These are phyloP conservation scores for Tinamus guttatus DNA, from an alignment of 2,113 vertebrate genomes.

Conservation along the genomic window DNA sequence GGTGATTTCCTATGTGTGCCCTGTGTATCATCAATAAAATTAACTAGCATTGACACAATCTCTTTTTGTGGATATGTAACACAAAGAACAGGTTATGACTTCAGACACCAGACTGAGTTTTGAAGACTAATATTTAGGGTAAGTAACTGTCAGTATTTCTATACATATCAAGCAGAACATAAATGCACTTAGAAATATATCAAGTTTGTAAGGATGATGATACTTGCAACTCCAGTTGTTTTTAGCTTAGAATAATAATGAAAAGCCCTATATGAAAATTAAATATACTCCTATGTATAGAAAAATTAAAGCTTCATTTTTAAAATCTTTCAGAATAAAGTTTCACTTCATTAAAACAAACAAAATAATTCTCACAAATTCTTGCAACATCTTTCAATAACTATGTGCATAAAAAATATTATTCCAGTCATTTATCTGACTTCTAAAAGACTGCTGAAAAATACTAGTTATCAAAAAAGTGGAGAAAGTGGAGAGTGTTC, in stretches of 20 bases:
- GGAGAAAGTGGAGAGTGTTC: not conserved
- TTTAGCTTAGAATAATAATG: not conserved
- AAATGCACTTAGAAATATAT: not conserved
- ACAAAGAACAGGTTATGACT: not conserved
- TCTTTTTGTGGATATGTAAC: not conserved
- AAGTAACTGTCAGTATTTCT: not conserved
- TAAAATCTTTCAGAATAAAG: not conserved
- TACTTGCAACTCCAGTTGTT: not conserved
- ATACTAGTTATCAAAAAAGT: not conserved
- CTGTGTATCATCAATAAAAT: not conserved
- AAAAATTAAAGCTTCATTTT: not conserved
- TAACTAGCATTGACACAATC: not conserved
- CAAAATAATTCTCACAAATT: not conserved
- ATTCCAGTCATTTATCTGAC: not conserved
- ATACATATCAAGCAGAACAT: not conserved
- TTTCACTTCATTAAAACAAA: not conserved
- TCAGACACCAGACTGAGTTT: not conserved
- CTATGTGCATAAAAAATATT: not conserved
- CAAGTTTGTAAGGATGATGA: fast-evolving
- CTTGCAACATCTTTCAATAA: not conserved
- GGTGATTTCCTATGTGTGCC: not conserved
- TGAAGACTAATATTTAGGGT: not conserved
- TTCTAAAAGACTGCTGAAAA: not conserved
- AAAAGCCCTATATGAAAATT: not conserved
- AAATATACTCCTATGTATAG: not conserved